These are phyloP conservation scores for Mormyrus lacerda DNA, from an alignment of 2,113 vertebrate genomes.

Conservation along the genomic window DNA sequence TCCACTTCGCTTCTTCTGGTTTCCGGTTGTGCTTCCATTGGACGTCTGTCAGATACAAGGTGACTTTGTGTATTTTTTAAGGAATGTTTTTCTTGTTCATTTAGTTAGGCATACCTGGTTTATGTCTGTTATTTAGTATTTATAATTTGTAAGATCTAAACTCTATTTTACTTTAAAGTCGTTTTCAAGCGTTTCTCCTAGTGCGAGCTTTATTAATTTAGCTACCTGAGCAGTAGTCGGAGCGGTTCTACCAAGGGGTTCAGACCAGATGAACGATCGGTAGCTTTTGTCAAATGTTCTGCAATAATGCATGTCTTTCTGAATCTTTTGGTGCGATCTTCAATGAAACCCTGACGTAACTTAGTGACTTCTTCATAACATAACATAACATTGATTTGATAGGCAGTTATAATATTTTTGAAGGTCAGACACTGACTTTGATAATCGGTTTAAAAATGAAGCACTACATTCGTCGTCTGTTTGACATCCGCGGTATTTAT, in stretches of 20 bases:
- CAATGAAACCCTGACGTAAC: background rate
- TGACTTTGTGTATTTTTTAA: slow-evolving; percentile 24
- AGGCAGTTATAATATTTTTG: background rate
- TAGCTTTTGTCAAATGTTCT: background rate
- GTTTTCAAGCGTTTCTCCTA: background rate
- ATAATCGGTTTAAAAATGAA: background rate
- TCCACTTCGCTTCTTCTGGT: background rate
- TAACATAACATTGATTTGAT: background rate
- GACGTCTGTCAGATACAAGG: slow-evolving; percentile 31
- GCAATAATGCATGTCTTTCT: background rate
- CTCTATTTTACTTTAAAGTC: background rate
- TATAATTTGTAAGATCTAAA: background rate
- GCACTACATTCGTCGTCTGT: background rate
- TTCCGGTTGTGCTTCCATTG: background rate
- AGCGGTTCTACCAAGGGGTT: background rate
- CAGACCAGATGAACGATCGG: background rate
- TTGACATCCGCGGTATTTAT: background rate
- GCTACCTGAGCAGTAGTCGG: background rate
- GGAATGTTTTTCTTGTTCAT: background rate
- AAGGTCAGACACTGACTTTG: background rate
- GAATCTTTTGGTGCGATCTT: background rate
- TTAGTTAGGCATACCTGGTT: background rate
- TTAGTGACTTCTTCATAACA: background rate
- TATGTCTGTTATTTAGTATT: background rate
- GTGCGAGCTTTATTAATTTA: background rate